Percentiles rank a stretch among this genome's conserved stretches.
phyloP scores from a whole-genome alignment of 2,113 vertebrate species.

The Corynorhinus townsendii region DNA sequence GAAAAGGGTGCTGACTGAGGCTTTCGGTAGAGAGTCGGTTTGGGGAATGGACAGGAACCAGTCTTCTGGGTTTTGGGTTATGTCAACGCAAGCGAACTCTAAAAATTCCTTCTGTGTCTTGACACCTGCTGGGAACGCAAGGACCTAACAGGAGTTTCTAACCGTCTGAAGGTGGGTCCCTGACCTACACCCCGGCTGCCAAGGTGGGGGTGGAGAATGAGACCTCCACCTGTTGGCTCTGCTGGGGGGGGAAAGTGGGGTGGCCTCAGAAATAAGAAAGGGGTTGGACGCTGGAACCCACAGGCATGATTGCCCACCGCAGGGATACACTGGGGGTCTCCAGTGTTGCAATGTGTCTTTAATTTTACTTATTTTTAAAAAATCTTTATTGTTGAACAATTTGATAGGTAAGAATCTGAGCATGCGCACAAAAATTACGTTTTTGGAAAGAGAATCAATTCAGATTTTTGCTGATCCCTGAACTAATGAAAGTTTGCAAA shows the following conservation, averaged over 20 bases:
- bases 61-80: not conserved
- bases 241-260: accelerated
- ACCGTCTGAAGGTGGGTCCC: not conserved
- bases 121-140: not conserved
- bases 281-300: not conserved
- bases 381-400: not conserved
- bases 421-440: not conserved
- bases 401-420: not conserved
- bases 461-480: not conserved
- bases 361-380: too few relatives aligned
- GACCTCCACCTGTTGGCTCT: not conserved
- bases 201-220: not conserved
- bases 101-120: not conserved
- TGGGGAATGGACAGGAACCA: not conserved
- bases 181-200: not conserved
- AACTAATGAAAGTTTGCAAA: not conserved
- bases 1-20: not conserved
- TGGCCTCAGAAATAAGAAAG: not conserved
- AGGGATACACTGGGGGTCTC: not conserved
- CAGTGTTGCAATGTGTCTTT: too few relatives aligned
- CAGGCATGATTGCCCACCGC: not conserved
- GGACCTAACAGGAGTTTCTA: not conserved
- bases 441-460: not conserved
- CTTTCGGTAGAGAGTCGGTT: not conserved
- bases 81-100: not conserved